A percentile compares a stretch with the other conserved stretches of the same genome.
Conservation (phyloP, 2,888 invertebrate genomes). For the Rhabditoides inermis region DNA sequence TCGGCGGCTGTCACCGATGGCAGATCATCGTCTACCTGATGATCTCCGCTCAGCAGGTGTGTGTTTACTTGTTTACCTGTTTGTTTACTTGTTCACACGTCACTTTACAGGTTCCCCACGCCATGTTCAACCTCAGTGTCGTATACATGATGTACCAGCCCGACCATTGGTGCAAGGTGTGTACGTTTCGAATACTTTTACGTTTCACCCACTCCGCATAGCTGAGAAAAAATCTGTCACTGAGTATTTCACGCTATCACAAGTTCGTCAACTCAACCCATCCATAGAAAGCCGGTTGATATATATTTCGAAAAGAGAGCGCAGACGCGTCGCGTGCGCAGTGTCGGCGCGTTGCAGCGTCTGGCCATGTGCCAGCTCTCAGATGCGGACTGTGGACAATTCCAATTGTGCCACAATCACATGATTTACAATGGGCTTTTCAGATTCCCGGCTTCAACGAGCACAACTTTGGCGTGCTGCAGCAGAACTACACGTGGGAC, state of each 20-base stretch:
- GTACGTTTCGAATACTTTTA: too few species aligned
- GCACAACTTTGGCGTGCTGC: constrained; percentile 29
- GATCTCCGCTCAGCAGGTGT: constrained; percentile 42
- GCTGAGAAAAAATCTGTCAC: neutral
- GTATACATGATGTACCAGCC: constrained; percentile 53
- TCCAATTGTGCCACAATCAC: too few species aligned
- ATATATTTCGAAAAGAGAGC: too few species aligned
- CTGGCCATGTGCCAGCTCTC: neutral
- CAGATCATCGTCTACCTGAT: constrained; percentile 49
- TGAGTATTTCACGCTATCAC: neutral
- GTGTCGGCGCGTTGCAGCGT: too few species aligned
- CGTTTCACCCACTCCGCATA: too few species aligned
- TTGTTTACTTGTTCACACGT: too few species aligned
- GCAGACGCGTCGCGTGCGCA: too few species aligned
- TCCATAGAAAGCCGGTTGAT: too few species aligned
- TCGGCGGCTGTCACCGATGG: constrained; percentile 51
- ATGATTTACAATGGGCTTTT: constrained; percentile 1
- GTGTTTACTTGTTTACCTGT: neutral
- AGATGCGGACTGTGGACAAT: constrained; percentile 6
- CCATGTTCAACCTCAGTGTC: constrained; percentile 50
- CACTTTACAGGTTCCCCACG: constrained; percentile 51
- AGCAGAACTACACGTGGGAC: constrained; percentile 42
- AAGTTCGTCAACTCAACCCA: neutral
- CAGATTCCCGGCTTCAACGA: constrained; percentile 42
- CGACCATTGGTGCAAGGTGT: constrained; percentile 49